Base-by-base conservation (phyloP, 2,113 vertebrate species). In the Corydoras maculifer region DNA sequence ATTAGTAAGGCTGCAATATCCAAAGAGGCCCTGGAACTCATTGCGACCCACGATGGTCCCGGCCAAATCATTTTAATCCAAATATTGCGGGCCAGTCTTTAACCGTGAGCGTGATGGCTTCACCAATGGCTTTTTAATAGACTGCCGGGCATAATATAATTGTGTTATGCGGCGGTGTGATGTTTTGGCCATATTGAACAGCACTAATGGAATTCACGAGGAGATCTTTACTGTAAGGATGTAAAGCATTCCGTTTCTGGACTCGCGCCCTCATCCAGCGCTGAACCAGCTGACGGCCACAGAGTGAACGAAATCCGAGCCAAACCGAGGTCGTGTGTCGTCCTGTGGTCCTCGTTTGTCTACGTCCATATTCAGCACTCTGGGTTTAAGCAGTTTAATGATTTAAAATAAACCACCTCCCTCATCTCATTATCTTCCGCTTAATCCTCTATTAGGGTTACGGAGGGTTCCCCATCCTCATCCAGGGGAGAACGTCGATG, bases 141-240 rank as follows among this genome's bases (percentile, higher is more conserved):
- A 35, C n/a, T 18, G 9, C 65, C 9, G 10, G 65, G 31, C 30
- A 57, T 67, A 43, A 54, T n/a, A 13, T 7, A 43, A 31, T 57
- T n/a, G 5, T 43, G 55, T 57, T 35, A 32, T 11, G 18, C 15
- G 32, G 53, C 65, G 3, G 2, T 67, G 15, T 18, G 30, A 57
- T 8, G 51, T n/a, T 15, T 32, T 9, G 30, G 31, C 30, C 51
- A 32, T 66, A 55, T 55, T n/a, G 51, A 31, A 31, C 65, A 15
- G 30, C 65, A 55, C 8, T 12, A 32, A 67, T 15, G 65, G 84
- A 84, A 82, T 82, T 79, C 80, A 29, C 11, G 9, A 18, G 53
- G 63, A 65, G 70, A 77, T 78, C 77, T 82, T 83, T 84, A 83
- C 80, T 86, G 76, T 81, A 78, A 74, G 79, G 79, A 86, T 84